These are phyloP conservation scores for Cardiocondyla obscurior DNA, from an alignment of 1,140 invertebrate genomes.

Conservation along the genomic window DNA sequence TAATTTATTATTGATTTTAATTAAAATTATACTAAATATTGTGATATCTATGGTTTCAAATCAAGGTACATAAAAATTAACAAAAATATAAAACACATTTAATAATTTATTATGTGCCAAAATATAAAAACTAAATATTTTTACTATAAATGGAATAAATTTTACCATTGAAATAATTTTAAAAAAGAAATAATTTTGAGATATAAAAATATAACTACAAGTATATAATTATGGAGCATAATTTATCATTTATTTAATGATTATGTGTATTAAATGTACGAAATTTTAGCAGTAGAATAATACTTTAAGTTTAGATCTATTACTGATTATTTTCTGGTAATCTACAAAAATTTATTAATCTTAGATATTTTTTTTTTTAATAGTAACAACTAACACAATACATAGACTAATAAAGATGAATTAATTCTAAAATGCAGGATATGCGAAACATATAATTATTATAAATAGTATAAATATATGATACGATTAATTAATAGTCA, in stretches of 20 bases:
- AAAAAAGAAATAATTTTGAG: conserved; percentile 22
- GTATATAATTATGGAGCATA: conserved; percentile 12
- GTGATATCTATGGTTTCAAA: not conserved
- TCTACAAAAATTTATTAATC: conserved; percentile 20
- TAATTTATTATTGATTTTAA: not conserved
- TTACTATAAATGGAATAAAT: conserved; percentile 2
- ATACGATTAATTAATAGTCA: conserved; percentile 53
- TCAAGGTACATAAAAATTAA: conserved; percentile 33
- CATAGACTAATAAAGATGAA: not conserved
- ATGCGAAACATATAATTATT: conserved; percentile 22
- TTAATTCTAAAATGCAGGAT: conserved; percentile 26
- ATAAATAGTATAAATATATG: too few relatives aligned
- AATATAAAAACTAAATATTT: conserved; percentile 17
- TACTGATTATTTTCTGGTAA: conserved; percentile 39
- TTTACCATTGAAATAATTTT: not conserved
- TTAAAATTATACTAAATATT: not conserved
- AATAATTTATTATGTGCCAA: conserved; percentile 37
- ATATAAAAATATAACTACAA: not conserved
- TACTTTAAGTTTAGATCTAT: conserved; percentile 14
- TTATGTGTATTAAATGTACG: not conserved
- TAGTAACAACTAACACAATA: not conserved
- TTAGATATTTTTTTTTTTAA: conserved; percentile 18
- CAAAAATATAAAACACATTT: conserved; percentile 2
- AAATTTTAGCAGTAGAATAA: not conserved
- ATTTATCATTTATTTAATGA: not conserved